Evolutionary conservation across 2,888 invertebrate species (phyloP).

Genomic region (Lasioglossum pauxillum): DNA sequence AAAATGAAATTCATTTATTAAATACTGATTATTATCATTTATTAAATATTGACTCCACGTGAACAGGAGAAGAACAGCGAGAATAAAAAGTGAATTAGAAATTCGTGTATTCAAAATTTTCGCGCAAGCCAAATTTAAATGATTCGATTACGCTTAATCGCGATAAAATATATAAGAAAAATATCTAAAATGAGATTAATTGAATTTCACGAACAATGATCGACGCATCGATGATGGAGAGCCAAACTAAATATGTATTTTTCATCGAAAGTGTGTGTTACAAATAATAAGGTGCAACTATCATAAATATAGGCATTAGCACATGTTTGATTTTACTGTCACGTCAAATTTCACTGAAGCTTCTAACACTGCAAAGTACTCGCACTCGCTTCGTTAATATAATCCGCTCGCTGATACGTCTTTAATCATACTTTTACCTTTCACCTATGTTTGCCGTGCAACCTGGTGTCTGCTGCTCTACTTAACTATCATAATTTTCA

Average conservation of each 20-base stretch:
- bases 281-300: neutral
- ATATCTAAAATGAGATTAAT: neutral
- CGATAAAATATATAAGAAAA: too few species aligned
- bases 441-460: neutral
- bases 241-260: neutral
- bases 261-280: neutral
- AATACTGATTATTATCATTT: too few species aligned
- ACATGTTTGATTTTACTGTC: neutral
- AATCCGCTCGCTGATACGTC: neutral
- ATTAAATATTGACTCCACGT: too few species aligned
- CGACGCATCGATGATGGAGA: neutral
- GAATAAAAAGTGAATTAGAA: neutral
- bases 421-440: conserved; percentile 29
- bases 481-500: conserved; percentile 25
- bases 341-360: neutral
- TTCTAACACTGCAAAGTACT: neutral
- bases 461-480: neutral
- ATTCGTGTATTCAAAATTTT: neutral
- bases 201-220: neutral
- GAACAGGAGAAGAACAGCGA: too few species aligned
- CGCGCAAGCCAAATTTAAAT: neutral
- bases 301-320: neutral
- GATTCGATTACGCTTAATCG: neutral
- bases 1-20: too few species aligned
- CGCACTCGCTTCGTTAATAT: neutral